Evolutionary conservation across 2,888 invertebrate species (phyloP).

Genomic region (Pherbina coryleti): DNA sequence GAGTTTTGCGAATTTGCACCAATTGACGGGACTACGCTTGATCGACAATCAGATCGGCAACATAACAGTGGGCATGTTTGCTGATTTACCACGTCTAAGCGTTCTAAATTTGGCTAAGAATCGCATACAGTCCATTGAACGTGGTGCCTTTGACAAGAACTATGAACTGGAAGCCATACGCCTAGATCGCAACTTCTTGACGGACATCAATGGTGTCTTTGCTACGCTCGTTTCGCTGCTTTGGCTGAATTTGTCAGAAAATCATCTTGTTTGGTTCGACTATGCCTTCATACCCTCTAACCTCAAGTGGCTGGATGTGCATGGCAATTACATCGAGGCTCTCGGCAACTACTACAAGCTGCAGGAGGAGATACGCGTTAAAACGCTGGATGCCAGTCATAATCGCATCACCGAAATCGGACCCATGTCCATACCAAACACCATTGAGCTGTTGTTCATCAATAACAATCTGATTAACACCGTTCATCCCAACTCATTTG

Average conservation of each 20-base stretch:
- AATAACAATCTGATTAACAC: slow-evolving; percentile 88
- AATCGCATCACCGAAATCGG: slow-evolving; percentile 87
- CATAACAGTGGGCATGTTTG: slow-evolving; percentile 87
- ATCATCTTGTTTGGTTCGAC: slow-evolving; percentile 93
- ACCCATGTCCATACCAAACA: slow-evolving; percentile 87
- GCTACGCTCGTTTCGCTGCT: slow-evolving; percentile 85
- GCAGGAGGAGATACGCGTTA: slow-evolving; percentile 84
- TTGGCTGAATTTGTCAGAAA: slow-evolving; percentile 91
- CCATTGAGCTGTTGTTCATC: slow-evolving; percentile 87
- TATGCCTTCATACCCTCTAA: slow-evolving; percentile 92
- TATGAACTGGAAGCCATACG: slow-evolving; percentile 87
- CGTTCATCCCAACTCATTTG: slow-evolving; percentile 87
- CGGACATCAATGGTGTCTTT: slow-evolving; percentile 91
- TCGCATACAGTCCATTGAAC: slow-evolving; percentile 87
- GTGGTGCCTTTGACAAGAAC: slow-evolving; percentile 87
- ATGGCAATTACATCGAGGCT: slow-evolving; percentile 89
- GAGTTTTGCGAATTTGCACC: slow-evolving; percentile 86
- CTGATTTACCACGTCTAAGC: slow-evolving; percentile 86
- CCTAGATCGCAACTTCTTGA: slow-evolving; percentile 88
- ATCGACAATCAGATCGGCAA: slow-evolving; percentile 93
- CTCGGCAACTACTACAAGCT: slow-evolving; percentile 90
- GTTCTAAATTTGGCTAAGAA: slow-evolving; percentile 91
- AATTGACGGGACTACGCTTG: slow-evolving; percentile 87
- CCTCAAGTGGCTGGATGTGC: slow-evolving; percentile 91
- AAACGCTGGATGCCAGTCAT: slow-evolving; percentile 91